Conservation (phyloP, 2,113 vertebrate species). For the Xenus cinereus region DNA sequence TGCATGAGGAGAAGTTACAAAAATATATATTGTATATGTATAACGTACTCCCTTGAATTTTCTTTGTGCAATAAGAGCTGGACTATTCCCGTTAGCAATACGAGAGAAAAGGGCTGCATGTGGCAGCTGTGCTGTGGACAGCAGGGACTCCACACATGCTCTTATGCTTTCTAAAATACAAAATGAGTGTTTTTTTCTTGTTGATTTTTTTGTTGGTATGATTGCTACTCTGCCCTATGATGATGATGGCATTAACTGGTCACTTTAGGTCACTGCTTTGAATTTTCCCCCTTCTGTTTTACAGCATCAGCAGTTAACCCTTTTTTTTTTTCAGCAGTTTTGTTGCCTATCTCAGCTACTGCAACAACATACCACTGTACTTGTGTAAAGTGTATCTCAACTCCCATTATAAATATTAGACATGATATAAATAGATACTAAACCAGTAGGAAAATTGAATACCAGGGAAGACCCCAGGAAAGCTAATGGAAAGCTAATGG, state of each 20-base stretch:
- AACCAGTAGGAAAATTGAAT: background rate
- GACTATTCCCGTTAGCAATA: background rate
- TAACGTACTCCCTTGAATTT: background rate
- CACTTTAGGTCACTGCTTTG: background rate
- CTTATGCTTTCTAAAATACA: background rate
- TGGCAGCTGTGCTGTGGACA: background rate
- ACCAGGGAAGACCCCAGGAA: background rate
- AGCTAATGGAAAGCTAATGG: background rate
- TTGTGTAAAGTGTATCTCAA: background rate
- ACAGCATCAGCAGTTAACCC: background rate
- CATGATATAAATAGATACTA: background rate
- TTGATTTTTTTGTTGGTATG: background rate
- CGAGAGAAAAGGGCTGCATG: background rate
- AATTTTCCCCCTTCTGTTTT: background rate
- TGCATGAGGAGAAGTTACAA: background rate
- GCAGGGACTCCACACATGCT: background rate
- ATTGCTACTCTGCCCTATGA: background rate
- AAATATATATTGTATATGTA: background rate
- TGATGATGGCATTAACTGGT: background rate
- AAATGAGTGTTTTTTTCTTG: background rate
- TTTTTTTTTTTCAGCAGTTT: background rate
- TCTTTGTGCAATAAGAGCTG: rapidly evolving
- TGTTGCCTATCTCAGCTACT: background rate
- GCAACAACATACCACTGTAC: background rate
- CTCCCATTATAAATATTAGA: background rate